phyloP scores from a whole-genome alignment of 2,888 invertebrate species.

The Mycalesis mineus region DNA sequence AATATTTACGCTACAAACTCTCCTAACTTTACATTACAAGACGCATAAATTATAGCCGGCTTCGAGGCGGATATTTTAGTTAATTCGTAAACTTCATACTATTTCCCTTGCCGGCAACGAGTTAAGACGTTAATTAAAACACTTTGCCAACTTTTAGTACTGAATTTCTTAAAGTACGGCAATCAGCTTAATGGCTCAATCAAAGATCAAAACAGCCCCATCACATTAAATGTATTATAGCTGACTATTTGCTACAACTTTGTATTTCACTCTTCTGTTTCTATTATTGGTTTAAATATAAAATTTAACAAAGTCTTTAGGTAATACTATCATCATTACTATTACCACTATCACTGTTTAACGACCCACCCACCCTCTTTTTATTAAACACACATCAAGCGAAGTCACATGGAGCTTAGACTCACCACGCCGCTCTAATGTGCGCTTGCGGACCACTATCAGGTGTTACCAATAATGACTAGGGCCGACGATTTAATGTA shows the following conservation, averaged over 20 bases:
- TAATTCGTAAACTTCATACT: constrained; percentile 73
- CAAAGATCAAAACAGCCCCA: constrained; percentile 65
- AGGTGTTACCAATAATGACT: no score
- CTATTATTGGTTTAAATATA: neutral
- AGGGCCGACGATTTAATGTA: no score
- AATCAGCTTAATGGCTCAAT: constrained; percentile 73
- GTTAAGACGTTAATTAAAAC: constrained; percentile 75
- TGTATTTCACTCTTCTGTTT: neutral
- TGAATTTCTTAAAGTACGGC: constrained; percentile 71
- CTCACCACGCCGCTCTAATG: no score
- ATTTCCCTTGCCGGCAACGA: constrained; percentile 61
- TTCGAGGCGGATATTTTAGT: constrained; percentile 61
- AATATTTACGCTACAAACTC: constrained; percentile 15
- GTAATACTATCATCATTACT: no score
- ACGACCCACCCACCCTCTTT: no score
- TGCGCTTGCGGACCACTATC: no score
- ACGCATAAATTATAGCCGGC: constrained; percentile 31
- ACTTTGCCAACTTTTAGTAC: constrained; percentile 73
- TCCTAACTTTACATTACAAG: constrained; percentile 27
- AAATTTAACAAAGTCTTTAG: no score
- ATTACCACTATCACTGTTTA: no score
- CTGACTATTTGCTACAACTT: neutral
- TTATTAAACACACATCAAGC: no score
- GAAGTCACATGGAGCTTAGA: no score
- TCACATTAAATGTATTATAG: constrained; percentile 16